Evolutionary conservation across 2,888 invertebrate species (phyloP), one percentile per base, ranked within the genome.

Genomic region (Leucophenga montana): DNA sequence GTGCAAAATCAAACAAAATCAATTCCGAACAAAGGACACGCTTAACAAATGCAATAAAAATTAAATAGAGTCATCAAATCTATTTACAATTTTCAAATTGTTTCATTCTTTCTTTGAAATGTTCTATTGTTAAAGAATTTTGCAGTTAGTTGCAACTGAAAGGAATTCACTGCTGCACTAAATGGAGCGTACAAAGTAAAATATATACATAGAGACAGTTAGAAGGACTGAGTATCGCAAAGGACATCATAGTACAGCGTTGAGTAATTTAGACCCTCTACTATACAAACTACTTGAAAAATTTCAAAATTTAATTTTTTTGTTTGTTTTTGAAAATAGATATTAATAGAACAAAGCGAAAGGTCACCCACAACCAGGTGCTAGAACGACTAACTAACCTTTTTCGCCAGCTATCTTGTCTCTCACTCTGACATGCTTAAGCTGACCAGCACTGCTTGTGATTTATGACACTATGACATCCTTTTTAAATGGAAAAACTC

Each of bases 11-110:
- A 46, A 46, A 16, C 50, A 59, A 64, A 64, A 64, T 64, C 44
- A 62, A 44, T 46, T 18, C 22, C 33, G 16, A 62, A 59, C 59
- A 64, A 64, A 64, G 48, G 62, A 64, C 20, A 64, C 48, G 62
- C 62, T 64, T 64, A 64, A 64, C 62, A 79, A 76, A 75, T 78
- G 82, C 81, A 84, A 82, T 82, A 84, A 82, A 82, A 82, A 82
- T 76, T 80, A 82, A 82, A 82, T 82, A 82, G 82, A 82, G 82
- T 82, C 82, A 82, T 82, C 82, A 79, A 78, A 76, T 75, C 77
- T 78, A 80, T 81, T 77, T 83, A 83, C 78, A 77, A 76, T 77
- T 78, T 81, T 78, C 59, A 78, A 82, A 83, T 78, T 75, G 75
- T 75, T 73, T 76, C 77, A 77, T 74, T 75, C 72, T 75, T 53